Conservation (phyloP, 2,113 vertebrate species). For the Gulo gulo region DNA sequence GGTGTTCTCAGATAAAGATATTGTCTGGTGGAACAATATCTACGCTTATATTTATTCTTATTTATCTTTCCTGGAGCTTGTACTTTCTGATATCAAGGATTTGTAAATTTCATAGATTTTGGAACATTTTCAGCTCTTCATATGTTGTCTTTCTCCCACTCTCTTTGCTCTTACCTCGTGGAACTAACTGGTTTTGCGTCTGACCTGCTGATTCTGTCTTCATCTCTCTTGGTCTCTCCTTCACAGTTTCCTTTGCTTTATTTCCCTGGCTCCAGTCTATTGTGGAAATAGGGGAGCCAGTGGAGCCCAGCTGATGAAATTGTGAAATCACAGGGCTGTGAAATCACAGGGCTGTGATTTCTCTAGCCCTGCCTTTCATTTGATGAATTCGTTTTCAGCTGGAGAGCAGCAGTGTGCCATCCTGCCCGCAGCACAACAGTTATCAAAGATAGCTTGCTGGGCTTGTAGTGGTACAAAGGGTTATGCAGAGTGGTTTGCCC, state of each 20-base stretch:
- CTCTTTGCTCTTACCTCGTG: background rate
- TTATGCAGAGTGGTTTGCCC: background rate
- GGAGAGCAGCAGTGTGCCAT: background rate
- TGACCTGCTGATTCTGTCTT: background rate
- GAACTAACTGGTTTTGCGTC: background rate
- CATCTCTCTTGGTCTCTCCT: background rate
- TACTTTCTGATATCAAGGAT: background rate
- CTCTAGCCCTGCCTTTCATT: background rate
- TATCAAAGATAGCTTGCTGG: background rate
- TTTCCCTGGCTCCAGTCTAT: background rate
- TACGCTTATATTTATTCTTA: background rate
- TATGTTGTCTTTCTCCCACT: background rate
- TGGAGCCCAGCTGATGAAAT: no score
- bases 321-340: no score
- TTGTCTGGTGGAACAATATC: background rate
- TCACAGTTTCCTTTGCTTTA: background rate
- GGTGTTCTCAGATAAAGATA: background rate
- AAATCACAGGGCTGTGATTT: background rate
- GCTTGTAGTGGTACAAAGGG: background rate
- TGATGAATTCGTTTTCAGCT: background rate
- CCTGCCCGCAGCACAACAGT: background rate
- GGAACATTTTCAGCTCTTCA: background rate
- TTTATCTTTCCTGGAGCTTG: background rate
- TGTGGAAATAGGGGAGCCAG: no score
- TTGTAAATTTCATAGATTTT: background rate